Conservation (phyloP, 1,140 invertebrate species). For the Carposina sasakii region DNA sequence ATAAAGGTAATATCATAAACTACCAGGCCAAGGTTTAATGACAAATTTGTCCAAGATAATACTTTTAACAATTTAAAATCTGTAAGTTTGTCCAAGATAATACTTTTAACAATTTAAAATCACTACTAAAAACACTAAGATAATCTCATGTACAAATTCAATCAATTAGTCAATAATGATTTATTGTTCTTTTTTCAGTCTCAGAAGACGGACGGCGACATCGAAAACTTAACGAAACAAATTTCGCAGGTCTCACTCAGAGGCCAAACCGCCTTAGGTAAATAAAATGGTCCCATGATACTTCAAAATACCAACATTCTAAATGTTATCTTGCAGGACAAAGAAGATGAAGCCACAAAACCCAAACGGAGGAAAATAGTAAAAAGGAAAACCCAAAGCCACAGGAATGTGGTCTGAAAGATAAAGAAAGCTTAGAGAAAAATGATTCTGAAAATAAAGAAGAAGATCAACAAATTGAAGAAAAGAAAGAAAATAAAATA, state of each 20-base stretch:
- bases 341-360: slow-evolving; percentile 34
- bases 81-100: too few species aligned
- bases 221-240: slow-evolving; percentile 74
- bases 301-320: slow-evolving; percentile 51
- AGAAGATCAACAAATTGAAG: slow-evolving; percentile 14
- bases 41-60: too few species aligned
- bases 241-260: slow-evolving; percentile 75
- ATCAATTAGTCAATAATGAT: slow-evolving; percentile 9
- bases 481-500: neutral
- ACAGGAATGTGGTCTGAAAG: slow-evolving; percentile 24
- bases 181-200: slow-evolving; percentile 64
- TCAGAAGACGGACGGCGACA: slow-evolving; percentile 53
- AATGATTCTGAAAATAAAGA: slow-evolving; percentile 9
- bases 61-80: too few species aligned
- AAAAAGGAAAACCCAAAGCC: too few species aligned
- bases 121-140: too few species aligned
- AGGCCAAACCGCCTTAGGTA: slow-evolving; percentile 74
- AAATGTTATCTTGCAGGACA: slow-evolving; percentile 67
- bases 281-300: slow-evolving; percentile 58
- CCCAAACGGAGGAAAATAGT: slow-evolving; percentile 36
- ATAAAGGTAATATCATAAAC: too few species aligned
- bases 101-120: too few species aligned
- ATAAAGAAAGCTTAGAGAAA: slow-evolving; percentile 12
- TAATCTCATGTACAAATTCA: too few species aligned
- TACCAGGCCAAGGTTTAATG: too few species aligned